Percentiles rank a stretch among this genome's conserved stretches.
Evolutionary conservation across 2,113 vertebrate genomes (phyloP).

Genomic region (Phaethornis superciliosus): DNA sequence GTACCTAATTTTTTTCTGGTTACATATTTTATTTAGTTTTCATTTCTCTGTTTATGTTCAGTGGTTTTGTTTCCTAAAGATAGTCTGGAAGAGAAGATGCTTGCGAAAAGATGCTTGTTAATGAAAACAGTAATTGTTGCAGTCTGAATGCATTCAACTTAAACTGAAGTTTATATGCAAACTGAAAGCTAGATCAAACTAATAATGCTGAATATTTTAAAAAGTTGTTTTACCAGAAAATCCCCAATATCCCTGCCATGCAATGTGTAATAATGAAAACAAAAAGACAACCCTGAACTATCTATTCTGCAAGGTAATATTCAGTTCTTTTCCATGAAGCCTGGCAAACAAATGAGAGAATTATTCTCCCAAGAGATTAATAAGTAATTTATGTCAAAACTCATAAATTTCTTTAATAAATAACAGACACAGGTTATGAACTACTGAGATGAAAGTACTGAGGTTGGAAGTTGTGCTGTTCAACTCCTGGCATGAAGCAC

Average conservation of each 20-base stretch:
- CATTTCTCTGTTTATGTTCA: neutral
- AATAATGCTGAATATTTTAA: neutral
- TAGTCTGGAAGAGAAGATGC: fast-evolving
- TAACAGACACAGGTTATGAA: neutral
- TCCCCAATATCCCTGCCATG: neutral
- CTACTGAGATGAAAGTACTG: neutral
- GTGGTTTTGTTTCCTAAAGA: neutral
- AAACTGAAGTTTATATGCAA: neutral
- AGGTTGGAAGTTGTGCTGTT: neutral
- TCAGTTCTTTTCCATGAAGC: neutral
- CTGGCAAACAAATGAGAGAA: neutral
- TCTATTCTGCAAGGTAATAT: neutral
- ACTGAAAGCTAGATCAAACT: neutral
- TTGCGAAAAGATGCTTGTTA: neutral
- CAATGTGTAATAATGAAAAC: neutral
- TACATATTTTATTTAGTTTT: neutral
- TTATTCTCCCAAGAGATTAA: neutral
- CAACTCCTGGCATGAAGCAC: neutral
- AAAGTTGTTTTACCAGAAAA: neutral
- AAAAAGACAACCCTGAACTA: neutral
- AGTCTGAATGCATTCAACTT: neutral
- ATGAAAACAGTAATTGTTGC: neutral
- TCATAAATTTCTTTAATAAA: neutral
- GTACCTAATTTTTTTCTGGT: neutral
- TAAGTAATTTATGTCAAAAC: neutral